Base-by-base conservation (phyloP, 2,888 invertebrate genomes). In the Ennomos fuscantarius region DNA sequence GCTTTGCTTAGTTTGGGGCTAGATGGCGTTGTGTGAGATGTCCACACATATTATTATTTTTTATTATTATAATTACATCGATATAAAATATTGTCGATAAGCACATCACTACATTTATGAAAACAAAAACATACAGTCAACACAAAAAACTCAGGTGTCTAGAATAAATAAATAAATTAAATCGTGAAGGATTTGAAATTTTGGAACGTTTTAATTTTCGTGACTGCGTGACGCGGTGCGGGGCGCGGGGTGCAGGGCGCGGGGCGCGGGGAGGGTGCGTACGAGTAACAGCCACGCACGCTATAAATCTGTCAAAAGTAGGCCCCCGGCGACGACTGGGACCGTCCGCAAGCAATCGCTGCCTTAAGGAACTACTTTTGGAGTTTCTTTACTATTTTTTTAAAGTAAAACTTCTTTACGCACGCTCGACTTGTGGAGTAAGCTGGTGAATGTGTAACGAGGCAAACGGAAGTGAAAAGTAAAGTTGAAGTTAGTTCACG, bases 231-330 rank as follows among this genome's bases (percentile, higher is more conserved):
- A 66, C 65, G 74, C 63, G 60, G 60, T 3, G 24, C 24, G 2
- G 59, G 51, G 3, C 55, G 54, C 40, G 46, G 56, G 60, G 53
- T 49, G 65, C 63, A 50, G 53, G 60, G 53, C 60, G 68, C 60
- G 66, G 70, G 72, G 72, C 66, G 77, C 78, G 79, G 44, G 54
- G 57, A 60, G 56, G 64, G 70, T 63, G 68, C 71, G 73, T 67
- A 78, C 78, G 79, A 79, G 82, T 78, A 78, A 79, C 81, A 75
- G 79, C 84, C 84, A 82, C 85, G 84, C 82, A 82, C 81, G 84
- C 85, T 70, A 84, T 89, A 89, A 88, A 88, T 89, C 89, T 88
- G 87, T 87, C 89, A 89, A 70, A 74, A 73, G 75, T 69, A 76
- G 78, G 78, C 84, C 83, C 82, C 81, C 81, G 75, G 80, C 82